Base-by-base conservation (phyloP, 2,888 invertebrate genomes). In the Tetanocera ferruginea region DNA sequence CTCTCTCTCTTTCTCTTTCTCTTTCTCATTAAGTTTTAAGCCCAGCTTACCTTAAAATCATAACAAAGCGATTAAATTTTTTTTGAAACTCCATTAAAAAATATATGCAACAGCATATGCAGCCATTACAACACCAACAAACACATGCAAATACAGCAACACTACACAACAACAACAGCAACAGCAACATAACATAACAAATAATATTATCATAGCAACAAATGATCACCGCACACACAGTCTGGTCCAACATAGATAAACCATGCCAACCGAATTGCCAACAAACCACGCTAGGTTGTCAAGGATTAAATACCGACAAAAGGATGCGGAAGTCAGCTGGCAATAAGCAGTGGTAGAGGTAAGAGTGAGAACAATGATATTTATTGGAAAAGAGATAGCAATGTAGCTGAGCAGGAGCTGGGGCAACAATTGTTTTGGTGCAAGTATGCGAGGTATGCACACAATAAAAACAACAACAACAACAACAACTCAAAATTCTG, bases 161-260 rank as follows among this genome's bases (percentile, higher is more conserved):
- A 64, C 25, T 34, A 14, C 25, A 71, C 52, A 55, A 55, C 3
- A 71, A 34, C 51, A 51, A 28, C 51, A 52, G 57, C 23, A 51
- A 52, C 14, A 70, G 23, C 19, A 55, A 55, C 55, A 55, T 25
- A n/a, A 60, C 23, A 31, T 31, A 72, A 55, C 72, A 72, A 72
- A 72, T 72, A 60, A 37, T 34, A 72, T 72, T 72, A 72, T 72
- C 66, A 67, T 75, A 67, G 75, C 55, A 75, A 75, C 75, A 75
- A 67, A 66, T 72, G 60, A 72, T 72, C 72, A 60, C 23, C 72
- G 37, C 25, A 57, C 25, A 57, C 9, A 62, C 72, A 17, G 74
- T 74, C 64, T 64, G 64, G 51, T 64, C 75, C 67, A 60, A 67
- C 52, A 52, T 34, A 75, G 75, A 75, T 75, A 75, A 75, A 67